These are phyloP conservation scores for Andrena chrysosceles DNA, from an alignment of 2,888 invertebrate genomes.

Conservation along the genomic window DNA sequence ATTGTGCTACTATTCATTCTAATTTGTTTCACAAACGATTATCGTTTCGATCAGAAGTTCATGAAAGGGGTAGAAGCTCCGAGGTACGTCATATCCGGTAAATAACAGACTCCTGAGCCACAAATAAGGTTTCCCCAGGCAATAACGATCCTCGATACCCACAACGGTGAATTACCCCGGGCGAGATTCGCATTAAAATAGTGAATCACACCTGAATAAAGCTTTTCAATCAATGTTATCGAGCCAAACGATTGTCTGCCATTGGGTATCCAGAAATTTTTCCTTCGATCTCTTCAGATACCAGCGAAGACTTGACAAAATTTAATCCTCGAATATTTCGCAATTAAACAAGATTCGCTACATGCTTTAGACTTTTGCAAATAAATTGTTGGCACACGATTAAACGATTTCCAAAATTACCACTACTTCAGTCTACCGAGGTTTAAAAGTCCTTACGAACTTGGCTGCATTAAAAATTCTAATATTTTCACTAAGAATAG, in stretches of 20 bases:
- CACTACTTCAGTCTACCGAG: too few relatives aligned
- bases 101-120: background rate
- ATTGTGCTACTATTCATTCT: background rate
- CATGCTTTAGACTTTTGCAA: background rate
- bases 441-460: too few relatives aligned
- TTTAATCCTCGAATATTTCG: background rate
- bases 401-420: too few relatives aligned
- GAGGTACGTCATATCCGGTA: conserved; percentile 19
- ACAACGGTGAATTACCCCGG: conserved; percentile 2
- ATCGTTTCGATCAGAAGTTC: conserved; percentile 3
- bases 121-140: conserved; percentile 12
- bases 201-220: conserved; percentile 10
- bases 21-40: background rate
- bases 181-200: conserved; percentile 21
- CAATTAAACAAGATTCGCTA: background rate
- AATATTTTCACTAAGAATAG: too few relatives aligned
- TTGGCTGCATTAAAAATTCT: too few relatives aligned
- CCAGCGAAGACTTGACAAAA: background rate
- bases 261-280: background rate
- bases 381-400: too few relatives aligned
- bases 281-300: background rate
- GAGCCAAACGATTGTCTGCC: background rate
- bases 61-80: background rate
- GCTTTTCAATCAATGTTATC: background rate
- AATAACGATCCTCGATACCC: conserved; percentile 27